Percentiles rank a stretch among this genome's conserved stretches.
phyloP scores from a whole-genome alignment of 2,797 vertebrate genomes.

The Enteromius anoplus region DNA sequence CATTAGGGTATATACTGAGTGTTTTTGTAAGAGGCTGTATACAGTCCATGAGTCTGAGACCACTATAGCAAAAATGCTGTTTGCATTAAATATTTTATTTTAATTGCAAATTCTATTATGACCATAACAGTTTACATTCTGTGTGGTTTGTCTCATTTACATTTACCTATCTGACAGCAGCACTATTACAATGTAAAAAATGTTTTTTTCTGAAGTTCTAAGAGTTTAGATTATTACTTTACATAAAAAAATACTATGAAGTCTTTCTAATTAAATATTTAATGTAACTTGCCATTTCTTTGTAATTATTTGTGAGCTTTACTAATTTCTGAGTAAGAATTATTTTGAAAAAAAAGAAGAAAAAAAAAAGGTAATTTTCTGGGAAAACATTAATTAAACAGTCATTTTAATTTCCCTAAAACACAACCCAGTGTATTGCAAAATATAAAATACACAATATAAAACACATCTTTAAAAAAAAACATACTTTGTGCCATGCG shows the following conservation, averaged over 20 bases:
- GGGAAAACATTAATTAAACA: background rate
- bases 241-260: background rate
- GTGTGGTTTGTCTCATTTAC: background rate
- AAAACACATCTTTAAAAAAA: background rate
- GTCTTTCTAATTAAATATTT: background rate
- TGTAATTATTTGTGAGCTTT: background rate
- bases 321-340: background rate
- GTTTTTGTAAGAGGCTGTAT: background rate
- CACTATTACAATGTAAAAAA: background rate
- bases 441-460: background rate
- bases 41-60: background rate
- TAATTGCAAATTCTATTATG: background rate
- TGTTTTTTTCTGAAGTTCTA: background rate
- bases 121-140: background rate
- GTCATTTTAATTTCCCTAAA: background rate
- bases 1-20: slow-evolving; percentile 24
- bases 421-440: background rate
- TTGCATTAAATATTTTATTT: background rate
- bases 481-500: background rate
- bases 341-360: background rate
- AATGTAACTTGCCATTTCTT: background rate
- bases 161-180: background rate
- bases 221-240: background rate
- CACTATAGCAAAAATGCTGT: background rate
- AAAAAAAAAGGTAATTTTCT: background rate